Percentiles rank a stretch among this genome's conserved stretches.
These are phyloP conservation scores for Hydriomena furcata DNA, from an alignment of 2,888 invertebrate genomes.

Conservation along the genomic window DNA sequence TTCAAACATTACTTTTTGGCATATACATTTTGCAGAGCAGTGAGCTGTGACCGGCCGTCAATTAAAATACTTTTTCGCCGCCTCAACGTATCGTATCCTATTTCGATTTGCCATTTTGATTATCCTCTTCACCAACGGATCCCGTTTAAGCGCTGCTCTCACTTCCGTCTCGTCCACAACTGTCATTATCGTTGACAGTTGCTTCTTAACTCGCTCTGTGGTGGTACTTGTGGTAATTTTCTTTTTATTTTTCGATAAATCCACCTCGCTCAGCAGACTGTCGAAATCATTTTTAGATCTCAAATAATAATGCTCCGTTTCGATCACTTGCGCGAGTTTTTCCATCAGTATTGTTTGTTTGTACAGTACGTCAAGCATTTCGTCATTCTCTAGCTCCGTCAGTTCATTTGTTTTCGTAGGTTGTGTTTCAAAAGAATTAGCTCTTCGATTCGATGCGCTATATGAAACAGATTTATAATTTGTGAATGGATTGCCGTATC, in stretches of 20 bases:
- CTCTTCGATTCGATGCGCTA: background rate
- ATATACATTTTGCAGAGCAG: too few species aligned
- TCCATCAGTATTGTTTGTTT: constrained; percentile 37
- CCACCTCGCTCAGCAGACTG: constrained; percentile 22
- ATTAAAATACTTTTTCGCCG: constrained; percentile 28
- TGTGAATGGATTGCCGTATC: constrained; percentile 1
- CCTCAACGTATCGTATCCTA: constrained; percentile 43
- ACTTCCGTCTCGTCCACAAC: constrained; percentile 57
- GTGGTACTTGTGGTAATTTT: background rate
- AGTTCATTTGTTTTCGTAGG: background rate
- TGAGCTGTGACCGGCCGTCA: too few species aligned
- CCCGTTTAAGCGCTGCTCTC: constrained; percentile 45
- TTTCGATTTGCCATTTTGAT: constrained; percentile 53
- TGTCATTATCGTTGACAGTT: constrained; percentile 40
- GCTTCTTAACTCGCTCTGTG: background rate
- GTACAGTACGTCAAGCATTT: constrained; percentile 16
- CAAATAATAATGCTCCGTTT: constrained; percentile 18
- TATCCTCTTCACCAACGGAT: constrained; percentile 58
- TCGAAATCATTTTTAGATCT: constrained; percentile 37
- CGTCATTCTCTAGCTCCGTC: constrained; percentile 6
- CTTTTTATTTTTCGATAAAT: constrained; percentile 1
- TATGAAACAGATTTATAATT: constrained; percentile 7
- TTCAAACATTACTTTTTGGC: too few species aligned
- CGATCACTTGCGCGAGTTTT: constrained; percentile 33
- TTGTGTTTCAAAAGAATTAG: background rate